Percentiles rank a stretch among this genome's conserved stretches.
phyloP scores from a whole-genome alignment of 2,113 vertebrate genomes.

The Oostethus manadensis region DNA sequence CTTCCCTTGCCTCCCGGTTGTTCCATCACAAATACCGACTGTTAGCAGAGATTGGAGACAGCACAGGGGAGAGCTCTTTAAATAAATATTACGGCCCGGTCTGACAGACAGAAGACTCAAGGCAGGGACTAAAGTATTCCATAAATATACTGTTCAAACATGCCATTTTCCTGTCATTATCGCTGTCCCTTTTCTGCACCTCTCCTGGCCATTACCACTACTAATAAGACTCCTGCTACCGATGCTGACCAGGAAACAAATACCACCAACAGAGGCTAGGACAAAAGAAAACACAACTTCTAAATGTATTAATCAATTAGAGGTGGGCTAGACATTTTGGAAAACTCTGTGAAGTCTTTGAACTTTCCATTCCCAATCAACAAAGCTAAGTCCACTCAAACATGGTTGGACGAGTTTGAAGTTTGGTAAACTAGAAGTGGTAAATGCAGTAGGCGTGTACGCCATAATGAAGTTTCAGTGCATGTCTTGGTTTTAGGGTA shows the following conservation, averaged over 20 bases:
- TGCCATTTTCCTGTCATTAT: slow-evolving; percentile 29
- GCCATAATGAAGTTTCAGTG: too few relatives aligned
- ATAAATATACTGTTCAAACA: slow-evolving; percentile 43
- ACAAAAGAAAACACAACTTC: slow-evolving; percentile 3
- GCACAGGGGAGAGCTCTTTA: slow-evolving; percentile 31
- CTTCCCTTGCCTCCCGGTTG: not conserved
- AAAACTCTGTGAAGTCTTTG: too few relatives aligned
- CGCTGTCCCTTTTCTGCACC: slow-evolving; percentile 14
- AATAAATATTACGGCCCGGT: slow-evolving; percentile 55
- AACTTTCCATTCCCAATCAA: too few relatives aligned
- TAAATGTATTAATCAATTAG: too few relatives aligned
- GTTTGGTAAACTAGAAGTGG: too few relatives aligned
- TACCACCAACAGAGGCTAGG: slow-evolving; percentile 10
- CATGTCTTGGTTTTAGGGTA: too few relatives aligned
- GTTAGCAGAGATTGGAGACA: slow-evolving; percentile 29
- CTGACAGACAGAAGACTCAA: slow-evolving; percentile 60
- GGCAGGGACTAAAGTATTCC: slow-evolving; percentile 43
- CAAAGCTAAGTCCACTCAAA: too few relatives aligned
- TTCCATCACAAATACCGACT: slow-evolving; percentile 21
- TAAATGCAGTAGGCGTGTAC: too few relatives aligned
- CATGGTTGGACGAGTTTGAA: too few relatives aligned
- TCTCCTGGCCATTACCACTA: not conserved
- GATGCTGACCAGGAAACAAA: slow-evolving; percentile 17
- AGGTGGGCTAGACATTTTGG: too few relatives aligned
- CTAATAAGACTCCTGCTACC: not conserved